Evolutionary conservation across 2,113 vertebrate species (phyloP).

Genomic region (Microtus ochrogaster): DNA sequence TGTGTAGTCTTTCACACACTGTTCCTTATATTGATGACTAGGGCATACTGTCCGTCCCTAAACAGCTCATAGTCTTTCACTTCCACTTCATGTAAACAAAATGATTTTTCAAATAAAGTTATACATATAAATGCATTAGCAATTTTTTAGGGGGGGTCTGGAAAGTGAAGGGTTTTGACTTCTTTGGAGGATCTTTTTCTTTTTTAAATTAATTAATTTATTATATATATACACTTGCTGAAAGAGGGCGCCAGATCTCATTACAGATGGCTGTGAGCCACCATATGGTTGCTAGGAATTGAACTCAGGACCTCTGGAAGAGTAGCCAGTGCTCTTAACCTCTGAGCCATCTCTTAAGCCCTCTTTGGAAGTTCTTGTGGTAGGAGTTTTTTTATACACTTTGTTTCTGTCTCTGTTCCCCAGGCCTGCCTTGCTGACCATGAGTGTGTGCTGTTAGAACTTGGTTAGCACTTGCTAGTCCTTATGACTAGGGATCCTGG

Average conservation of each 20-base stretch:
- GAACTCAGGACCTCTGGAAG: too few species aligned
- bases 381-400: not conserved
- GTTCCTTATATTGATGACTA: constrained; percentile 3
- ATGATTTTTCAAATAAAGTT: constrained; percentile 51
- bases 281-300: too few species aligned
- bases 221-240: too few species aligned
- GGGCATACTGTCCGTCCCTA: not conserved
- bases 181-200: not conserved
- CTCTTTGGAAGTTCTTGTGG: not conserved
- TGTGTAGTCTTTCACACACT: constrained; percentile 64
- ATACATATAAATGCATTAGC: constrained; percentile 22
- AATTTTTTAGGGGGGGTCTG: not conserved
- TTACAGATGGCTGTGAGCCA: too few species aligned
- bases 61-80: not conserved
- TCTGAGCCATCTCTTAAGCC: too few species aligned
- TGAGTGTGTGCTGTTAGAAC: not conserved
- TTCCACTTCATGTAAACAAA: not conserved
- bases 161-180: constrained; percentile 23
- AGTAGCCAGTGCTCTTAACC: too few species aligned
- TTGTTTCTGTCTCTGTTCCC: not conserved
- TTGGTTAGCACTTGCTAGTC: constrained; percentile 30
- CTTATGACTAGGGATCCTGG: not conserved
- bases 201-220: too few species aligned
- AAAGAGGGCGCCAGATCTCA: too few species aligned
- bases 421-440: not conserved